Conservation (phyloP, 1,140 invertebrate species). For the Caenorhabditis elegans region DNA sequence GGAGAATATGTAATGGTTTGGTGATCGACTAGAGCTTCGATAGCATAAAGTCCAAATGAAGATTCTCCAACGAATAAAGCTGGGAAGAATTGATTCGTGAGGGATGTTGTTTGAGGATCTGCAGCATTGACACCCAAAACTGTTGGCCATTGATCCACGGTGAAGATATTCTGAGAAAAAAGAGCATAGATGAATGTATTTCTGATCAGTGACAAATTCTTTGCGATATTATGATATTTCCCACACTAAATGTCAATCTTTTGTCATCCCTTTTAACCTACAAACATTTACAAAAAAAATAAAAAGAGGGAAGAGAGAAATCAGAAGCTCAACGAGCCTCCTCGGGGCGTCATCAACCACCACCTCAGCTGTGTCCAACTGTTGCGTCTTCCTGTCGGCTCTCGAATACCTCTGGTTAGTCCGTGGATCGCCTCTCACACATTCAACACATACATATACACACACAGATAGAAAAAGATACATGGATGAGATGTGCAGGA, state of each 20-base stretch:
- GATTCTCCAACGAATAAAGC: constrained; percentile 41
- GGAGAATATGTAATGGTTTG: constrained; percentile 38
- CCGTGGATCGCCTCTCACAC: not conserved
- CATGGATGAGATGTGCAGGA: not conserved
- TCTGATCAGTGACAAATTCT: not conserved
- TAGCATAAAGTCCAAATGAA: constrained; percentile 34
- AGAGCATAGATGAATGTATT: not conserved
- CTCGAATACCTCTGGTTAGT: too few species aligned
- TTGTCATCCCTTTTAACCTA: not conserved
- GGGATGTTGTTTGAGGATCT: not conserved
- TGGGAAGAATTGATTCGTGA: constrained; percentile 13
- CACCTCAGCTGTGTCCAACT: constrained; percentile 20
- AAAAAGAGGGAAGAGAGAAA: not conserved
- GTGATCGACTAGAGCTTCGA: constrained; percentile 35
- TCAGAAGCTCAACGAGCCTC: not conserved
- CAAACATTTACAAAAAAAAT: not conserved
- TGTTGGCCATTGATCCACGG: not conserved
- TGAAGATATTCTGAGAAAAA: constrained; percentile 29
- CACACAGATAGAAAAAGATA: not conserved
- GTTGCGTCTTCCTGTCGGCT: not conserved
- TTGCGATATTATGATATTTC: not conserved
- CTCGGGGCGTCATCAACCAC: constrained; percentile 14
- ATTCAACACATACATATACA: constrained; percentile 1
- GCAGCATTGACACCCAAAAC: not conserved
- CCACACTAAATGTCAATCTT: not conserved